Percentiles rank a stretch among this genome's conserved stretches.
Evolutionary conservation across 2,888 invertebrate species (phyloP).

Genomic region (Microdon myrmicae): DNA sequence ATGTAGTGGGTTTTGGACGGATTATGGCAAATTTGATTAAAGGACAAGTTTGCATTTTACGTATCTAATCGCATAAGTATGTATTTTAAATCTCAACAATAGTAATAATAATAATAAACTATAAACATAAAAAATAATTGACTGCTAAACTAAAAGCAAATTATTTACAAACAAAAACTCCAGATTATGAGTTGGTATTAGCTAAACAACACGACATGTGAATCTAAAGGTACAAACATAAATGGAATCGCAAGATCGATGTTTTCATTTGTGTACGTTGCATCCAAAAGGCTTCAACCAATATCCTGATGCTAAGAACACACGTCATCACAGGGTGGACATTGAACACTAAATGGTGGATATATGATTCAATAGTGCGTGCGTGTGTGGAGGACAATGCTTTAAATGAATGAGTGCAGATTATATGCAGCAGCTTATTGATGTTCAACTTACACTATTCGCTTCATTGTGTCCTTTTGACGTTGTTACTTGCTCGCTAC

Average conservation of each 20-base stretch:
- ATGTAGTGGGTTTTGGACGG: no score
- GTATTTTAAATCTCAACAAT: no score
- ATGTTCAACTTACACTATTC: slow-evolving; percentile 54
- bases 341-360: slow-evolving; percentile 30
- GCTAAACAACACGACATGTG: neutral
- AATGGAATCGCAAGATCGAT: neutral
- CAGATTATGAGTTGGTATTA: neutral
- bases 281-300: no score
- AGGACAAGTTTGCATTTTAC: no score
- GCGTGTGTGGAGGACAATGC: slow-evolving; percentile 30
- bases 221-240: no score
- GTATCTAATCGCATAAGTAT: no score
- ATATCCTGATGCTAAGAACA: no score
- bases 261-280: no score
- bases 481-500: slow-evolving; percentile 4
- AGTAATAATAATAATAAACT: no score
- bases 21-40: no score
- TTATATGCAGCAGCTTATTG: slow-evolving; percentile 26
- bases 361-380: slow-evolving; percentile 27
- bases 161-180: neutral
- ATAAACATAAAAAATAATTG: neutral
- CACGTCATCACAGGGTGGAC: no score
- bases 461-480: slow-evolving; percentile 31
- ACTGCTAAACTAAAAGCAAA: neutral
- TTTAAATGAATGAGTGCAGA: slow-evolving; percentile 30